Percentiles rank a stretch among this genome's conserved stretches.
Conservation (phyloP, 2,888 invertebrate species). For the Leptinotarsa juncta region DNA sequence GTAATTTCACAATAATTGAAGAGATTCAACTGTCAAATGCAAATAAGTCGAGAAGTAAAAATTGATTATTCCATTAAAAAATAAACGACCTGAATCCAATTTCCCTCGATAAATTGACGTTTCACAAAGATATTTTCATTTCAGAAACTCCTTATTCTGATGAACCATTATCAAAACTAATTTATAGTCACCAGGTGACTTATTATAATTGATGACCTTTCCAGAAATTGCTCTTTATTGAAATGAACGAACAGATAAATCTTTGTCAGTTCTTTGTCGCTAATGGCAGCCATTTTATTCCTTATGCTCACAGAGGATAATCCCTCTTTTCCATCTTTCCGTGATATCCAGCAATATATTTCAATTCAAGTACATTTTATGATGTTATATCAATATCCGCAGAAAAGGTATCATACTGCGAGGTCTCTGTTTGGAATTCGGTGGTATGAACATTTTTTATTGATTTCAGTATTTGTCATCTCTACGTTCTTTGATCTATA, state of each 20-base stretch:
- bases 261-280: background rate
- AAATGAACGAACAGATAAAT: slow-evolving; percentile 21
- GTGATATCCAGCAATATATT: slow-evolving; percentile 5
- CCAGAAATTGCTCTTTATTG: slow-evolving; percentile 33
- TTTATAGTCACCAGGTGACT: slow-evolving; percentile 41
- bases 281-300: background rate
- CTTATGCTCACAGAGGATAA: background rate
- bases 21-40: background rate
- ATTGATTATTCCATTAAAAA: background rate
- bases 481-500: no score
- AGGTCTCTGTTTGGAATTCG: no score
- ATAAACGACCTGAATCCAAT: background rate
- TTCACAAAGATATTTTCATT: slow-evolving; percentile 50
- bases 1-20: background rate
- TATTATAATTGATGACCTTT: slow-evolving; percentile 42
- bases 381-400: background rate
- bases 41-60: background rate
- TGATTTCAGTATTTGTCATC: no score
- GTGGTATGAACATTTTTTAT: no score
- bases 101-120: slow-evolving; percentile 43
- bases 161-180: slow-evolving; percentile 49
- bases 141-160: slow-evolving; percentile 48
- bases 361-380: background rate
- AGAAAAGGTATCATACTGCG: background rate
- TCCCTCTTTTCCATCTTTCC: background rate